These are phyloP conservation scores for Trissolcus brochymenae DNA, from an alignment of 2,888 invertebrate genomes.

Conservation along the genomic window DNA sequence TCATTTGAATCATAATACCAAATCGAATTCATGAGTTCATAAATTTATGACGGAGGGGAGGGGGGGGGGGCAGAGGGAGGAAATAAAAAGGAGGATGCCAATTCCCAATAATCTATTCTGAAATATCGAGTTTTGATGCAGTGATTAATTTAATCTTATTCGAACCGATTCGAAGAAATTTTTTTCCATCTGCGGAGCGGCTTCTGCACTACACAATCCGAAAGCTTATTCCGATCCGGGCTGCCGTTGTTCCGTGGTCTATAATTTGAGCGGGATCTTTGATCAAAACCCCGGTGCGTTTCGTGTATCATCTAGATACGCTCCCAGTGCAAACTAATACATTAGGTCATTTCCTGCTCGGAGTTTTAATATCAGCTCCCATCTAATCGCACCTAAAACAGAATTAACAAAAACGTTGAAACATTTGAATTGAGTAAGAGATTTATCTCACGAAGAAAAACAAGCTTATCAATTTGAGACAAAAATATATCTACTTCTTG, in stretches of 20 bases:
- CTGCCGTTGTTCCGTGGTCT: conserved; percentile 63
- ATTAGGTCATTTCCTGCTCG: conserved; percentile 30
- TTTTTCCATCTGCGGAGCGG: conserved; percentile 4
- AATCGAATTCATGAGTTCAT: too few relatives aligned
- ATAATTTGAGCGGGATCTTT: conserved; percentile 71
- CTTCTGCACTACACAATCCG: conserved; percentile 54
- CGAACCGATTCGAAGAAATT: background rate
- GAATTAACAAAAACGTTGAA: conserved; percentile 62
- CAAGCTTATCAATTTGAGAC: conserved; percentile 23
- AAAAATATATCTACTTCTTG: conserved; percentile 23
- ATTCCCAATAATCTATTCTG: too few relatives aligned
- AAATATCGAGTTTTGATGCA: background rate
- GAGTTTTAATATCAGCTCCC: conserved; percentile 64
- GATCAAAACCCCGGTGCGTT: conserved; percentile 36
- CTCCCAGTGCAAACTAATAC: conserved; percentile 30
- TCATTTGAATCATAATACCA: conserved; percentile 18
- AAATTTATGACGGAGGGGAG: too few relatives aligned
- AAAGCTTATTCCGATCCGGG: conserved; percentile 45
- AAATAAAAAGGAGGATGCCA: too few relatives aligned
- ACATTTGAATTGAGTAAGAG: conserved; percentile 12
- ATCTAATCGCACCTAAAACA: conserved; percentile 32
- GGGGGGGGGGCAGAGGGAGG: too few relatives aligned
- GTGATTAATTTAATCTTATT: conserved; percentile 4
- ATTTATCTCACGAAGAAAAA: conserved; percentile 23
- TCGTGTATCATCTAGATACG: conserved; percentile 18